Evolutionary conservation across 2,888 invertebrate species (phyloP).

Genomic region (Melinaea menophilus): DNA sequence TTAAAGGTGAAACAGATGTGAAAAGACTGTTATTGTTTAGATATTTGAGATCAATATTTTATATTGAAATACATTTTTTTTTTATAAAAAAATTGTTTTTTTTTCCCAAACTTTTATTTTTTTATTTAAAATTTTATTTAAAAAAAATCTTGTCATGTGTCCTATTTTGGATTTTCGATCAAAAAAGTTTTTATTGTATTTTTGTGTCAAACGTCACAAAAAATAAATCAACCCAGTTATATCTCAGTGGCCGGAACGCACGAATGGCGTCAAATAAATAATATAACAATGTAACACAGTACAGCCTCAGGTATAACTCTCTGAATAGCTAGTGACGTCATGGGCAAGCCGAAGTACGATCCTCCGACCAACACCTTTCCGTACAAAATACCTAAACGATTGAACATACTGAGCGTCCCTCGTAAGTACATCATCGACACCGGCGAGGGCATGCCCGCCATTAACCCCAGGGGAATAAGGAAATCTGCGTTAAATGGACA

Average conservation of each 20-base stretch:
- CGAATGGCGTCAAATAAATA: conserved; percentile 22
- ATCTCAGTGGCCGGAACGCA: conserved; percentile 20
- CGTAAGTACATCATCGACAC: conserved; percentile 44
- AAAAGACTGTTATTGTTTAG: conserved; percentile 43
- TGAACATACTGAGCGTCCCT: conserved; percentile 55
- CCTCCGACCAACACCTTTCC: conserved; percentile 50
- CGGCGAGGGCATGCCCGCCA: conserved; percentile 52
- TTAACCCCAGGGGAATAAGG: conserved; percentile 49
- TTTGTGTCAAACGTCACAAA: not conserved
- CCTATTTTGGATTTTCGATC: no score
- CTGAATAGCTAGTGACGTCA: conserved; percentile 45
- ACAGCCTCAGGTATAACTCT: conserved; percentile 39
- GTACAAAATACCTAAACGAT: conserved; percentile 51
- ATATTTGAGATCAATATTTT: conserved; percentile 64
- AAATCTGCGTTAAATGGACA: conserved; percentile 50
- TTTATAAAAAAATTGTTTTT: not conserved
- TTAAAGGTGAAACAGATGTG: conserved; percentile 76
- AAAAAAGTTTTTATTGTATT: no score
- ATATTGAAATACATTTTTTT: conserved; percentile 37
- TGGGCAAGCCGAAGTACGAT: conserved; percentile 55
- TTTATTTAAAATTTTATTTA: not conserved
- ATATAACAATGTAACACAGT: conserved; percentile 36
- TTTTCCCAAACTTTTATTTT: conserved; percentile 1
- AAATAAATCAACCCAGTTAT: conserved; percentile 7
- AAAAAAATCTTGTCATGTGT: no score